These are phyloP conservation scores for Manduca sexta DNA, from an alignment of 1,140 invertebrate genomes.

Conservation along the genomic window DNA sequence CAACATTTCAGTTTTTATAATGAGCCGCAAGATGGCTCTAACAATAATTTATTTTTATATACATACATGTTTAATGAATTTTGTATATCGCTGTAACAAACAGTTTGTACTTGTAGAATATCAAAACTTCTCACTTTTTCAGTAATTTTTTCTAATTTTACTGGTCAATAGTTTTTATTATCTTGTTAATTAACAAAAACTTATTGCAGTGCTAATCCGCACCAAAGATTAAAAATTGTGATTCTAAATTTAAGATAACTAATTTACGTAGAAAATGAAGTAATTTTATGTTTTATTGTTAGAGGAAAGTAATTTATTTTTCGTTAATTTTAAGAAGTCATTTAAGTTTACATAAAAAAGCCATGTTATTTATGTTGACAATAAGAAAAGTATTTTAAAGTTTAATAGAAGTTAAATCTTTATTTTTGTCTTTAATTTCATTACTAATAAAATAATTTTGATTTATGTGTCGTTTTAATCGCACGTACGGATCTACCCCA, in stretches of 20 bases:
- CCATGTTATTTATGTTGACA: constrained; percentile 2
- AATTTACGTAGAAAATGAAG: constrained; percentile 3
- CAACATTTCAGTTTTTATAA: too few species aligned
- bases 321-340: constrained; percentile 3
- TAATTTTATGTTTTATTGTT: constrained; percentile 5
- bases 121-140: not conserved
- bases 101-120: constrained; percentile 4
- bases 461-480: too few species aligned
- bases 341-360: constrained; percentile 4
- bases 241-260: constrained; percentile 1
- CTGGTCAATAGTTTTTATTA: not conserved
- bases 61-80: too few species aligned
- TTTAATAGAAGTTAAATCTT: constrained; percentile 1
- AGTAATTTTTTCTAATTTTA: not conserved
- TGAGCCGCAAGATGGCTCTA: too few species aligned
- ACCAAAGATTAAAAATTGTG: too few species aligned
- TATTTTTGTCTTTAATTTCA: too few species aligned
- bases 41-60: too few species aligned
- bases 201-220: too few species aligned
- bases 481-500: too few species aligned
- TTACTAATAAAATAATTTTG: too few species aligned
- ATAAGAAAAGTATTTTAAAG: constrained; percentile 3
- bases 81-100: too few species aligned
- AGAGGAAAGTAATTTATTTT: constrained; percentile 3
- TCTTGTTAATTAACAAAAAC: too few species aligned